phyloP scores from a whole-genome alignment of 2,113 vertebrate genomes.

The Tringa solitaria region DNA sequence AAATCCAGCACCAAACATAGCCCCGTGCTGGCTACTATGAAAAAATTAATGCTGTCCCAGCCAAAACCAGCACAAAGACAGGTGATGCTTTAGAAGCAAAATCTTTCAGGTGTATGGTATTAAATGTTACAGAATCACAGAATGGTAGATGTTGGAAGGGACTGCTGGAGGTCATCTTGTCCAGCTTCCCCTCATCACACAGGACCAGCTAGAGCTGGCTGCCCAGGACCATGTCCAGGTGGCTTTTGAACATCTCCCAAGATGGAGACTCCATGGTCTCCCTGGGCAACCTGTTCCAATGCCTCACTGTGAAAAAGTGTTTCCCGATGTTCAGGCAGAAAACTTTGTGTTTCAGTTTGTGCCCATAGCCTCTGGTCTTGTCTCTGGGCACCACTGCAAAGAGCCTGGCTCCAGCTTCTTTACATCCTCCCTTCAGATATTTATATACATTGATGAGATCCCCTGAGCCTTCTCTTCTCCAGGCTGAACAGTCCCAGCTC shows the following conservation, averaged over 20 bases:
- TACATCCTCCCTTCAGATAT: neutral
- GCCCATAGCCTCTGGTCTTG: neutral
- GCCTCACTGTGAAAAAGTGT: neutral
- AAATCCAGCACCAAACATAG: neutral
- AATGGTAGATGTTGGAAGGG: neutral
- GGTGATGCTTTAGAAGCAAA: neutral
- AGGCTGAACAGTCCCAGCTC: neutral
- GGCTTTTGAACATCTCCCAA: neutral
- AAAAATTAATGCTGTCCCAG: neutral
- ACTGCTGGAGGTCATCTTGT: neutral
- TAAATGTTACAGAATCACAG: neutral
- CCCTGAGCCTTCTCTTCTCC: neutral
- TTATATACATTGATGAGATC: neutral
- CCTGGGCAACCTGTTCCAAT: neutral
- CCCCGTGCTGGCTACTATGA: neutral
- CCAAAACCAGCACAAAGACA: neutral
- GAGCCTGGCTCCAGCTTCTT: neutral
- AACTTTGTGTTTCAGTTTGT: neutral
- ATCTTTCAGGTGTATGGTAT: neutral
- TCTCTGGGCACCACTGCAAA: neutral
- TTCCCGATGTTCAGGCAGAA: neutral
- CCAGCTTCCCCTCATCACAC: neutral
- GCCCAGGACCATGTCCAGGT: neutral
- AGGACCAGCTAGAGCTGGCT: neutral
- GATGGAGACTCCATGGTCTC: neutral